These are phyloP conservation scores for Lingula anatina DNA, from an alignment of 2,888 invertebrate species.

Conservation along the genomic window DNA sequence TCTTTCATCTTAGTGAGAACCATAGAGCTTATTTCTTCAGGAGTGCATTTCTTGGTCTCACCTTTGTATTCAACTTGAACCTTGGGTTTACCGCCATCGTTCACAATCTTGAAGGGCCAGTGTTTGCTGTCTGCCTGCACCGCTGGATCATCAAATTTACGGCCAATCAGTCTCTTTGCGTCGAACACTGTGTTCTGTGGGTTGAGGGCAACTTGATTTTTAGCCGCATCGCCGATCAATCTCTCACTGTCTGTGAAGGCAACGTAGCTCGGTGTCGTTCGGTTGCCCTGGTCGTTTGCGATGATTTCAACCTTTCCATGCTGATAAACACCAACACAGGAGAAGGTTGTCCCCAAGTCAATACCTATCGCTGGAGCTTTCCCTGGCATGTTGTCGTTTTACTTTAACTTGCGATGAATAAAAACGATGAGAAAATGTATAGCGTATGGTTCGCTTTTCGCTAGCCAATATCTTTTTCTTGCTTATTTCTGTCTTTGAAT, in stretches of 20 bases:
- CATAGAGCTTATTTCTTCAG: slow-evolving; percentile 78
- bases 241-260: slow-evolving; percentile 61
- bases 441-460: too few species aligned
- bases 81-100: slow-evolving; percentile 30
- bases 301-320: slow-evolving; percentile 54
- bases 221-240: slow-evolving; percentile 52
- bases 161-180: slow-evolving; percentile 22
- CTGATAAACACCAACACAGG: slow-evolving; percentile 51
- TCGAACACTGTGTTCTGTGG: slow-evolving; percentile 65
- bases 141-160: slow-evolving; percentile 14
- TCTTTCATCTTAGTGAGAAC: too few species aligned
- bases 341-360: slow-evolving; percentile 79
- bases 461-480: too few species aligned
- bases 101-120: slow-evolving; percentile 21
- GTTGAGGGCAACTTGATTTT: slow-evolving; percentile 59
- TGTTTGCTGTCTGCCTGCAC: slow-evolving; percentile 21
- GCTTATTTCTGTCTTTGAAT: too few species aligned
- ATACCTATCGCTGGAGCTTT: slow-evolving; percentile 75
- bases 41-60: slow-evolving; percentile 77
- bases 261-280: slow-evolving; percentile 68
- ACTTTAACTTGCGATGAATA: too few species aligned
- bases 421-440: too few species aligned
- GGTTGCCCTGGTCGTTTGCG: slow-evolving; percentile 61
- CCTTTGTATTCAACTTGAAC: slow-evolving; percentile 62
- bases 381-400: too few species aligned